Conservation (phyloP, 2,797 vertebrate species). For the Argya squamiceps region DNA sequence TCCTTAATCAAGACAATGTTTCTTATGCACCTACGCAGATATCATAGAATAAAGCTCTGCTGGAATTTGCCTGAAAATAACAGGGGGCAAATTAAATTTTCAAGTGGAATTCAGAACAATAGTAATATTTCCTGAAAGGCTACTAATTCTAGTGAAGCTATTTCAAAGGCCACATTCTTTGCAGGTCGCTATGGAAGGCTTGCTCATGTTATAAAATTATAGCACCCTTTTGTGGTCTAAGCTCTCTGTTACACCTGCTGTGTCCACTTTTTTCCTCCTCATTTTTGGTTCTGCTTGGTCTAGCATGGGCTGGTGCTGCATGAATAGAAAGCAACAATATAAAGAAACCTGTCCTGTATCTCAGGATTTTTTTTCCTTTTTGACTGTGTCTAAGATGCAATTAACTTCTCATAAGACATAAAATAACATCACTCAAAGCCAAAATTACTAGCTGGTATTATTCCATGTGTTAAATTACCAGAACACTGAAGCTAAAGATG, state of each 20-base stretch:
- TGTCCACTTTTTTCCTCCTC: background rate
- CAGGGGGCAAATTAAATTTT: slow-evolving; percentile 76
- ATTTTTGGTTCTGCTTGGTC: slow-evolving; percentile 66
- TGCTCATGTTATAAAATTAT: slow-evolving; percentile 67
- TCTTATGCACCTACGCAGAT: slow-evolving; percentile 19
- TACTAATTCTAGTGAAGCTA: slow-evolving; percentile 60
- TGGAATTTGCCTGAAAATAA: slow-evolving; percentile 71
- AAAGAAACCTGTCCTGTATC: slow-evolving; percentile 43
- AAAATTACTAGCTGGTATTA: slow-evolving; percentile 64
- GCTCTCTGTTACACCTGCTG: slow-evolving; percentile 65
- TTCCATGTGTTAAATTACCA: slow-evolving; percentile 67
- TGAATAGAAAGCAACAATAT: slow-evolving; percentile 59
- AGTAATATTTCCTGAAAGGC: slow-evolving; percentile 72
- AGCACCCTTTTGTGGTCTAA: slow-evolving; percentile 60
- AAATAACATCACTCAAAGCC: slow-evolving; percentile 65
- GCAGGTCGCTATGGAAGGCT: slow-evolving; percentile 67
- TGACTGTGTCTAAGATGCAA: slow-evolving; percentile 44
- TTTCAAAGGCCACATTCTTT: slow-evolving; percentile 74
- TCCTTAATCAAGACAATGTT: background rate
- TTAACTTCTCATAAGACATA: slow-evolving; percentile 63
- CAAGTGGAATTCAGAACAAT: slow-evolving; percentile 73
- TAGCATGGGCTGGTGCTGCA: slow-evolving; percentile 30
- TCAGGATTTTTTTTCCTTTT: slow-evolving; percentile 9
- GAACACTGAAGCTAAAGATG: slow-evolving; percentile 42
- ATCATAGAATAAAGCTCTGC: slow-evolving; percentile 58